phyloP scores from a whole-genome alignment of 2,797 vertebrate genomes.

The Oreonectes daqikongensis region DNA sequence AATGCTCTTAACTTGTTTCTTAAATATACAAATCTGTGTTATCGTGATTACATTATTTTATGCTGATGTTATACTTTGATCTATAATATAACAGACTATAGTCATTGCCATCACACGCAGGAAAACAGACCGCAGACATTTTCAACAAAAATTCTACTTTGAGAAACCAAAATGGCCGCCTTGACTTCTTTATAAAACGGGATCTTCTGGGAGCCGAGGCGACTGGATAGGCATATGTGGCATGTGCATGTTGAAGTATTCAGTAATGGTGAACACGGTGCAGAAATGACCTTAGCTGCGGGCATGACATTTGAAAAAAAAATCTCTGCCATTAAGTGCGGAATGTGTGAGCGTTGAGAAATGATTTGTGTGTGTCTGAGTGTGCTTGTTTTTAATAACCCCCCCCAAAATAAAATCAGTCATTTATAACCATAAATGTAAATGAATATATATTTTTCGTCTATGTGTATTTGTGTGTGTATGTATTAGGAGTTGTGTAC shows the following conservation, averaged over 20 bases:
- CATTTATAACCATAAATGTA: neutral
- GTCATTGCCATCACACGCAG: neutral
- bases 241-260: neutral
- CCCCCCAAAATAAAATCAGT: neutral
- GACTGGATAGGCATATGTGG: constrained; percentile 9
- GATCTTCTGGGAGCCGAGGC: neutral
- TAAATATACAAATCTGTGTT: neutral
- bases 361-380: constrained; percentile 11
- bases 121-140: no score
- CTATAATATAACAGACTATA: constrained; percentile 3
- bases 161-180: neutral
- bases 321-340: constrained; percentile 42
- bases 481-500: constrained; percentile 33
- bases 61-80: constrained; percentile 15
- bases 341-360: constrained; percentile 44
- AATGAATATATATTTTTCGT: constrained; percentile 1
- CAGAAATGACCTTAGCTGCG: constrained; percentile 42
- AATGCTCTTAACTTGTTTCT: neutral
- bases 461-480: neutral
- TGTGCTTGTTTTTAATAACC: neutral
- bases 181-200: constrained; percentile 3
- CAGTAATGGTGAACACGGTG: constrained; percentile 26
- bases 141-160: no score
- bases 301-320: constrained; percentile 39
- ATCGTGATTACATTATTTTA: neutral